Conservation (phyloP, 2,113 vertebrate genomes). For the Sceloporus undulatus region DNA sequence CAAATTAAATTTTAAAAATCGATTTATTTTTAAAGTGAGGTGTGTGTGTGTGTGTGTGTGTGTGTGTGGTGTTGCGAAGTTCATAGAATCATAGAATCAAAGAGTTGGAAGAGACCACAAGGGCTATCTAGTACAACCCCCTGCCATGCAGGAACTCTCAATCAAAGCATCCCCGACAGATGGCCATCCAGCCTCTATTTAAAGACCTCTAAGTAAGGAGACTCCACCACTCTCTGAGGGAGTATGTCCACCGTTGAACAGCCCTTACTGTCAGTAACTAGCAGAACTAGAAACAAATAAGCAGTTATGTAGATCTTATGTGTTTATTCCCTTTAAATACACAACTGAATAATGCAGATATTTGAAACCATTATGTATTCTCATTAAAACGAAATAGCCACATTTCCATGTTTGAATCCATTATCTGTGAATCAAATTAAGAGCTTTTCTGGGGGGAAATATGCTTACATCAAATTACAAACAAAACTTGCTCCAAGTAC, state of each 20-base stretch:
- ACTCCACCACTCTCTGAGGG: no score
- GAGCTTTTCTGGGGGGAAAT: neutral
- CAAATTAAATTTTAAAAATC: no score
- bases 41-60: no score
- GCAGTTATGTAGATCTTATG: neutral
- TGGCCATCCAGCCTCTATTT: no score
- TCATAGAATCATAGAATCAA: no score
- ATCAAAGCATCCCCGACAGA: no score
- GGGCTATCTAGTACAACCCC: no score
- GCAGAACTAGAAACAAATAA: neutral
- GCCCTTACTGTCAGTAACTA: no score
- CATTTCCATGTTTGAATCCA: constrained; percentile 1
- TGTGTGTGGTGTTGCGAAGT: no score
- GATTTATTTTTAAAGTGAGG: neutral
- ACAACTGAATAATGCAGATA: constrained; percentile 12
- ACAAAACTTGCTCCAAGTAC: neutral
- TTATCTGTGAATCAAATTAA: neutral
- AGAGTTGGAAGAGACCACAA: no score
- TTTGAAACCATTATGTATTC: neutral
- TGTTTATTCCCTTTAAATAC: neutral
- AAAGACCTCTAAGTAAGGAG: neutral
- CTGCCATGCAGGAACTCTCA: no score
- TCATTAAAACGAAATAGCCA: neutral
- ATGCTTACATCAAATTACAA: neutral
- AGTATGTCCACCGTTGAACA: no score